These are phyloP conservation scores for Lordiphosa stackelbergi DNA, from an alignment of 1,140 invertebrate genomes.

Conservation along the genomic window DNA sequence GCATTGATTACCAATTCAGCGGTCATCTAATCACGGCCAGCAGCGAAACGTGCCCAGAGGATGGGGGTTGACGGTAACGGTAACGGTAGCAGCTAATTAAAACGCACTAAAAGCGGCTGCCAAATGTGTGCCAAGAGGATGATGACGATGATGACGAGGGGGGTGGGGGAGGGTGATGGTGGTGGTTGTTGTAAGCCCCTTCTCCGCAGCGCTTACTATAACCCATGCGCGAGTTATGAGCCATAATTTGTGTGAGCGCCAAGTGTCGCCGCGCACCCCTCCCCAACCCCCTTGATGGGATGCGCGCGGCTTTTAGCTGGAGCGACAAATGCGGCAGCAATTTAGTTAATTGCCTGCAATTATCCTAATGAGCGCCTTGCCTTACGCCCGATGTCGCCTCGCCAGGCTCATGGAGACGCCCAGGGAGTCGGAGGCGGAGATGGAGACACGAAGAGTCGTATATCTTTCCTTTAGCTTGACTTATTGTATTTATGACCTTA, in stretches of 20 bases:
- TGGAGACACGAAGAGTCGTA: conserved; percentile 21
- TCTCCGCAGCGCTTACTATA: conserved; percentile 20
- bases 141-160: conserved; percentile 6
- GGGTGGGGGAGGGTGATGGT: background rate
- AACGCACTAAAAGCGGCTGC: conserved; percentile 56
- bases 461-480: conserved; percentile 45
- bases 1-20: conserved; percentile 75
- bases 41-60: conserved; percentile 34
- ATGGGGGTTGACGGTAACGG: conserved; percentile 1
- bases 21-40: conserved; percentile 67
- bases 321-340: conserved; percentile 73
- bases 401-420: background rate
- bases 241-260: conserved; percentile 68
- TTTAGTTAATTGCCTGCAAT: conserved; percentile 76
- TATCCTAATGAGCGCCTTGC: conserved; percentile 75
- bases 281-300: background rate
- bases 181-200: background rate
- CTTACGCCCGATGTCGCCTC: conserved; percentile 16
- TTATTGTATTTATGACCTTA: conserved; percentile 73
- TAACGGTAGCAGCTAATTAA: conserved; percentile 63
- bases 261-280: conserved; percentile 27
- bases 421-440: background rate
- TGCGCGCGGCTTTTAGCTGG: conserved; percentile 17
- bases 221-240: conserved; percentile 60
- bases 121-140: conserved; percentile 19